Conservation (phyloP, 2,113 vertebrate species). For the Notechis scutatus region DNA sequence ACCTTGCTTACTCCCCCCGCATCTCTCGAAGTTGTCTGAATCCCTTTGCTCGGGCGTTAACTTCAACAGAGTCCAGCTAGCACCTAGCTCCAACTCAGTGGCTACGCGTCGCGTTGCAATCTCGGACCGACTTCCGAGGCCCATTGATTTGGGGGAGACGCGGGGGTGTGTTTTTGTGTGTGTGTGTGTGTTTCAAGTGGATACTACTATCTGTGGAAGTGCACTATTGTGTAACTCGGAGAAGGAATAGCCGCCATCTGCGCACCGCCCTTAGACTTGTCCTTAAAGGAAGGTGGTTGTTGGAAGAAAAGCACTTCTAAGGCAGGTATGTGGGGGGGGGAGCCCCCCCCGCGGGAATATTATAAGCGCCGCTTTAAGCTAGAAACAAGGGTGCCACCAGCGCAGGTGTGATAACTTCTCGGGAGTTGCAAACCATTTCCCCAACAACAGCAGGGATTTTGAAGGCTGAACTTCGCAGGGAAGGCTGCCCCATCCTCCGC, state of each 20-base stretch:
- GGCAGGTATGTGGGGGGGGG: neutral
- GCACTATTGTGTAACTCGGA: neutral
- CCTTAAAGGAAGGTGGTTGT: neutral
- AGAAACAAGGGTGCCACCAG: neutral
- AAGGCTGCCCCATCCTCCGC: no score
- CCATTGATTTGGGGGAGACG: neutral
- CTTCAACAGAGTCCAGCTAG: neutral
- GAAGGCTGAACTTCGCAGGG: neutral
- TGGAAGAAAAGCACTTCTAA: fast-evolving
- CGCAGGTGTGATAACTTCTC: neutral
- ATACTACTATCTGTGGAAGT: neutral
- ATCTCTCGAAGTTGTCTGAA: neutral
- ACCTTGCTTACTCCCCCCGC: neutral
- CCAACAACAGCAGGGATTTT: neutral
- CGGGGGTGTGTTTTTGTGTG: no score
- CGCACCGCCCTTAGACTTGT: neutral
- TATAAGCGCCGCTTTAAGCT: neutral
- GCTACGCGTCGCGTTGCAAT: neutral
- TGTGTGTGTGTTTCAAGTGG: neutral
- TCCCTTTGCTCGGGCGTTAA: neutral
- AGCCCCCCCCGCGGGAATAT: neutral
- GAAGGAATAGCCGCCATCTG: neutral
- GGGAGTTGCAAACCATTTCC: neutral
- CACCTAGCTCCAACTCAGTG: neutral
- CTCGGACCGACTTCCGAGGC: neutral